Conservation (phyloP, 2,888 invertebrate species). For the Tethea ocularis region DNA sequence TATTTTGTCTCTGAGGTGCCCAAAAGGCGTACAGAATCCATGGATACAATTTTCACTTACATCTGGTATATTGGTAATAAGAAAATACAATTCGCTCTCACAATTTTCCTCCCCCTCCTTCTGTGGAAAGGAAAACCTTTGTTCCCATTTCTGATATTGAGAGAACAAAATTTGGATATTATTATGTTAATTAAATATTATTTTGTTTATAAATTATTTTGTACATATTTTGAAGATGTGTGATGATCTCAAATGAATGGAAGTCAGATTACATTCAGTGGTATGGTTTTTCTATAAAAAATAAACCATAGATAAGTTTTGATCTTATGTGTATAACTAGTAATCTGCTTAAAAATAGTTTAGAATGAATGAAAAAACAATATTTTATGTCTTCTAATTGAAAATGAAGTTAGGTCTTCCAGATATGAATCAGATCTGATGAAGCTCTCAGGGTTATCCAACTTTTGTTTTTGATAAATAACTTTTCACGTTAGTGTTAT, state of each 20-base stretch:
- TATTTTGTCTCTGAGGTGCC: too few species aligned
- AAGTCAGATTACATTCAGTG: conserved; percentile 27
- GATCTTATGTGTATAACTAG: conserved; percentile 11
- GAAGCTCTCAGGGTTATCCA: too few species aligned
- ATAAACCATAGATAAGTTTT: conserved; percentile 15
- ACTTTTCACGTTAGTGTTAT: too few species aligned
- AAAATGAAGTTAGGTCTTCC: conserved; percentile 17
- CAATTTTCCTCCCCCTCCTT: not conserved
- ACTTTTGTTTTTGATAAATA: too few species aligned
- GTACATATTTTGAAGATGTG: conserved; percentile 14
- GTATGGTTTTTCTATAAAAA: not conserved
- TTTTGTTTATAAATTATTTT: not conserved
- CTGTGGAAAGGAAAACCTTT: too few species aligned
- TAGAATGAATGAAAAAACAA: too few species aligned
- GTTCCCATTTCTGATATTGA: not conserved
- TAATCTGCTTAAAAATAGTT: conserved; percentile 32
- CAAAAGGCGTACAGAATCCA: too few species aligned
- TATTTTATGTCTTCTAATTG: conserved; percentile 15
- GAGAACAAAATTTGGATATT: not conserved
- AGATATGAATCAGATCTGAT: too few species aligned
- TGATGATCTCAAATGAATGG: conserved; percentile 28
- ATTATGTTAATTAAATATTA: not conserved
- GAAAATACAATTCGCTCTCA: too few species aligned
- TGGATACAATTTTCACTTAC: too few species aligned
- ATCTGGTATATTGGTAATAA: too few species aligned